phyloP scores from a whole-genome alignment of 1,140 invertebrate genomes.

The Leptinotarsa lineolata region DNA sequence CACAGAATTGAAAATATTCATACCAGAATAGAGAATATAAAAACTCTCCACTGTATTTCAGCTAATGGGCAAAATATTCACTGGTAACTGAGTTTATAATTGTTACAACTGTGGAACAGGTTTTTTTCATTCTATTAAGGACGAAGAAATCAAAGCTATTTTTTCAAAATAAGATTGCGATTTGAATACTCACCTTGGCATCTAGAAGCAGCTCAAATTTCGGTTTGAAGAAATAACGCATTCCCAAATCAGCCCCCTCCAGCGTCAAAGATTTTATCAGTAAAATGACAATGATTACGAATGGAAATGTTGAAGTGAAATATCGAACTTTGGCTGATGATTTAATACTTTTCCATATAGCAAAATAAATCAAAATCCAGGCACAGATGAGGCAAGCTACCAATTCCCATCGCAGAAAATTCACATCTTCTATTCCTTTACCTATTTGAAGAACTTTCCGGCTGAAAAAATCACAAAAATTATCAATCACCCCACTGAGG shows the following conservation, averaged over 20 bases:
- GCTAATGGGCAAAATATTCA: too few species aligned
- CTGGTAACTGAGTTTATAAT: too few species aligned
- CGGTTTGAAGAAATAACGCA: conserved; percentile 86
- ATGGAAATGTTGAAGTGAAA: conserved; percentile 85
- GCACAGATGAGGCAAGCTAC: conserved; percentile 83
- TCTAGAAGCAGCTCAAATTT: conserved; percentile 82
- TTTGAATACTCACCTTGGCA: conserved; percentile 66
- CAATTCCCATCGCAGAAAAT: conserved; percentile 81
- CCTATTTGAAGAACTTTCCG: conserved; percentile 83
- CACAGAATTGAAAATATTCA: too few species aligned
- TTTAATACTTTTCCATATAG: conserved; percentile 90
- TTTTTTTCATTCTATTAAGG: too few species aligned
- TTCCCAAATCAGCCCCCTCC: conserved; percentile 77
- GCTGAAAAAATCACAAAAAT: conserved; percentile 60
- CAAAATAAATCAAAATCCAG: conserved; percentile 91
- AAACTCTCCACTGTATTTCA: too few species aligned
- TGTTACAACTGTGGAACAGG: too few species aligned
- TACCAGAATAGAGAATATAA: too few species aligned
- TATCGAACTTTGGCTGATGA: conserved; percentile 84
- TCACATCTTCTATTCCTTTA: conserved; percentile 79
- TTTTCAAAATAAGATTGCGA: too few species aligned
- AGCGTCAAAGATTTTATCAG: conserved; percentile 78
- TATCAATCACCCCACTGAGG: too few species aligned
- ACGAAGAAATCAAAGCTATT: too few species aligned
- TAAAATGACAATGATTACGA: conserved; percentile 80